A percentile compares a stretch with the other conserved stretches of the same genome.
phyloP scores from a whole-genome alignment of 2,797 vertebrate genomes.

The Urophycis tenuis region DNA sequence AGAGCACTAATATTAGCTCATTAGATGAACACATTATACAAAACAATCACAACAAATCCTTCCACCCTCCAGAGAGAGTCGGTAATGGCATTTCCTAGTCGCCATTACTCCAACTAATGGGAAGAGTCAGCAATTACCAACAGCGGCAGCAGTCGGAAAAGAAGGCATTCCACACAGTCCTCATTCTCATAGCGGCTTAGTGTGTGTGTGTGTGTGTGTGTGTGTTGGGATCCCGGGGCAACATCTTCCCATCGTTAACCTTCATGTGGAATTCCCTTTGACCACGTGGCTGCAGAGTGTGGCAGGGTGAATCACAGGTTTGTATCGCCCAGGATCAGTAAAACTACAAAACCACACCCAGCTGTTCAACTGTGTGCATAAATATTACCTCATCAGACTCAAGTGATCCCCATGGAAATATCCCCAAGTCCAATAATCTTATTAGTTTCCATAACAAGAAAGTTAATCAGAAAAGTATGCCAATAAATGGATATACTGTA shows the following conservation, averaged over 20 bases:
- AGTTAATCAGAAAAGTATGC: background rate
- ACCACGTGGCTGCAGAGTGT: conserved; percentile 18
- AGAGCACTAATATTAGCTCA: conserved; percentile 19
- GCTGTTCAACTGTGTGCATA: background rate
- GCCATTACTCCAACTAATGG: background rate
- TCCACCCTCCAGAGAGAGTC: conserved; percentile 8
- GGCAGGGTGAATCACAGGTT: conserved; percentile 5
- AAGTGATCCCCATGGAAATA: background rate
- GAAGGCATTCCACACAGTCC: conserved; percentile 40
- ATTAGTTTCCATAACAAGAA: background rate
- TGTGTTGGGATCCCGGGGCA: conserved; percentile 28
- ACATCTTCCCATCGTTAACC: conserved; percentile 45
- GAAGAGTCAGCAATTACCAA: conserved; percentile 31
- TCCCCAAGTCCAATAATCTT: no score
- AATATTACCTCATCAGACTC: background rate
- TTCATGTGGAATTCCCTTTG: conserved; percentile 22
- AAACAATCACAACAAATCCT: conserved; percentile 19
- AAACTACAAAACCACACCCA: background rate
- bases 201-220: background rate
- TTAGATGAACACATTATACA: conserved; percentile 39
- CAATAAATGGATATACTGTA: background rate
- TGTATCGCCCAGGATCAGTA: background rate
- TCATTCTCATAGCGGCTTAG: conserved; percentile 21
- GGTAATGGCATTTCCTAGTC: background rate
- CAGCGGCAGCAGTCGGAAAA: conserved; percentile 36